phyloP scores from a whole-genome alignment of 2,113 vertebrate species.

The Anguilla japonica region DNA sequence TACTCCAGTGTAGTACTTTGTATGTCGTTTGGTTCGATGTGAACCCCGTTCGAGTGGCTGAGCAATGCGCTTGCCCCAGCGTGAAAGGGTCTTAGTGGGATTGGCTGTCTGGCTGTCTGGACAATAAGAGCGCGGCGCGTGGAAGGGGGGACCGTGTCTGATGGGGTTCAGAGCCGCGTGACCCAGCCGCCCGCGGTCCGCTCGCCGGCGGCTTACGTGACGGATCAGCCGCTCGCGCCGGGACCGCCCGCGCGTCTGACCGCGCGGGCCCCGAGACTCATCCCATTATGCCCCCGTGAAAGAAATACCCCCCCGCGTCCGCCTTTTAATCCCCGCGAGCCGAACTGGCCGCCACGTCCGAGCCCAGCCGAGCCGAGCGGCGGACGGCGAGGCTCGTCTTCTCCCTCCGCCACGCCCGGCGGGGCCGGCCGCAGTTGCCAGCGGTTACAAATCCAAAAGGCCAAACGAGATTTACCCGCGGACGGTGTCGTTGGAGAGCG shows the following conservation, averaged over 20 bases:
- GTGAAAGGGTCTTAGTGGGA: neutral
- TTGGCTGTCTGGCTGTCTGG: neutral
- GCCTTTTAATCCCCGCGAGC: neutral
- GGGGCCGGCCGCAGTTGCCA: neutral
- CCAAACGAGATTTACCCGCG: slow-evolving; percentile 31
- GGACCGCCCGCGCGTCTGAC: neutral
- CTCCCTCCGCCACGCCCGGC: neutral
- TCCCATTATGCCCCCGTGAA: neutral
- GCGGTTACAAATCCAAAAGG: neutral
- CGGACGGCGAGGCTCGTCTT: neutral
- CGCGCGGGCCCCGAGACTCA: neutral
- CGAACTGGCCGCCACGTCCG: neutral
- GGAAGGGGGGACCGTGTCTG: neutral
- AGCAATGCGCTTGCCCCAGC: neutral
- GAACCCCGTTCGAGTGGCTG: neutral
- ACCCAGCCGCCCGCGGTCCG: too few species aligned
- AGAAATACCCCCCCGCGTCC: neutral
- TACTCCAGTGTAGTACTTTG: too few species aligned
- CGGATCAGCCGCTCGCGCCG: neutral
- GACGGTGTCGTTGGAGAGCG: neutral
- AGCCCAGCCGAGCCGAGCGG: neutral
- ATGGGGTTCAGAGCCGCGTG: neutral
- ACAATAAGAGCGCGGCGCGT: neutral
- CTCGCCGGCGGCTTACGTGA: neutral
- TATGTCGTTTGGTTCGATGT: neutral